Conservation (phyloP, 2,888 invertebrate genomes). For the Trisateles emortualis region DNA sequence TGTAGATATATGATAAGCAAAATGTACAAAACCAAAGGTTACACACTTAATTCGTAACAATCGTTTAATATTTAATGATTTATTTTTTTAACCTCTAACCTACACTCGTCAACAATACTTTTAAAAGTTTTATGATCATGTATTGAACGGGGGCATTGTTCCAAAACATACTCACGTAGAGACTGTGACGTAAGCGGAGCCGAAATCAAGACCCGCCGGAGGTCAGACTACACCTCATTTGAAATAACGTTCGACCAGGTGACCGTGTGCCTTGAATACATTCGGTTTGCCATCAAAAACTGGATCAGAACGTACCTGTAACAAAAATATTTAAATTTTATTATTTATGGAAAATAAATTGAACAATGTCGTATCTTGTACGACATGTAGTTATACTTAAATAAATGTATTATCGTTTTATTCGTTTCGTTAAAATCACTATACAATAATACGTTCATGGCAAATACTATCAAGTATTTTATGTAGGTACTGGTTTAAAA, state of each 20-base stretch:
- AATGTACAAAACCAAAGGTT: not conserved
- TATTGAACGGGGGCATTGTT: slow-evolving; percentile 60
- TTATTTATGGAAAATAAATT: not conserved
- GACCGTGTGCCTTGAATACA: slow-evolving; percentile 35
- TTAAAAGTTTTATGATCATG: slow-evolving; percentile 18
- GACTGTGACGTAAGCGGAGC: slow-evolving; percentile 54
- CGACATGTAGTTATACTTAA: too few relatives aligned
- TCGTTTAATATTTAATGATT: slow-evolving; percentile 1
- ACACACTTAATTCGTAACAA: not conserved
- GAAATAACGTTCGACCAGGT: slow-evolving; percentile 16
- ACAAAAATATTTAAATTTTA: slow-evolving; percentile 37
- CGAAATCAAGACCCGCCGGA: slow-evolving; percentile 31
- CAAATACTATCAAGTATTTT: too few relatives aligned
- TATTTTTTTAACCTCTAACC: slow-evolving; percentile 14
- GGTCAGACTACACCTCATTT: slow-evolving; percentile 33
- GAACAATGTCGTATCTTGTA: too few relatives aligned
- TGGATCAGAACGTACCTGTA: slow-evolving; percentile 57
- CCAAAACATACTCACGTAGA: slow-evolving; percentile 50
- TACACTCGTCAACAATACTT: slow-evolving; percentile 4
- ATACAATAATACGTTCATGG: too few relatives aligned
- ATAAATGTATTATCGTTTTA: too few relatives aligned
- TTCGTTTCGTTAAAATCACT: too few relatives aligned
- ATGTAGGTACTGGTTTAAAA: too few relatives aligned
- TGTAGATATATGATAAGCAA: not conserved
- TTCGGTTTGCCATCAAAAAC: slow-evolving; percentile 25